Base-by-base conservation (phyloP, 2,113 vertebrate species). In the Ammodytes marinus region DNA sequence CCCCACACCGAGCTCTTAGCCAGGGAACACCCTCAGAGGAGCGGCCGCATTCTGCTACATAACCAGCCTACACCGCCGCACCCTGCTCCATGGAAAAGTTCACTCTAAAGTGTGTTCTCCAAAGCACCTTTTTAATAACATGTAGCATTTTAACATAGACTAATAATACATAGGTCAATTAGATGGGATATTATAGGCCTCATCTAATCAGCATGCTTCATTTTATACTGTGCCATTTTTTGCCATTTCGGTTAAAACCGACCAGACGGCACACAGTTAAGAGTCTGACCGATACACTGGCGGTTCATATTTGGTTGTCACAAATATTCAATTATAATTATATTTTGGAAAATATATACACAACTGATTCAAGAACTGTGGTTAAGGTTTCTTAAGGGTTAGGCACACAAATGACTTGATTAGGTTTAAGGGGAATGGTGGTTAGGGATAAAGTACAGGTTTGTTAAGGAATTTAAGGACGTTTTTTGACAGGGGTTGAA, bases 1-100 rank as follows among this genome's bases (percentile, higher is more conserved):
- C 83, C 79, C 66, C 77, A 86, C 77, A 85, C 53, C 6, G 17
- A 82, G 70, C 53, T 78, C 71, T 14, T 54, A 79, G 84, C 88
- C 74, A 83, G 77, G 40, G 35, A 69, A 42, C 13, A 45, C 55
- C 70, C 63, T 57, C 66, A 47, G 82, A 76, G 63, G 27, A 65
- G 72, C 77, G 72, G 60, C 45, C 15, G 15, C 12, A 66, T 86
- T 49, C 64, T 74, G 69, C 61, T 74, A 70, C 73, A 82, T 80
- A 77, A 80, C n/a, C 53, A 86, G 64, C 59, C 52, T 27, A 66
- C 45, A 37, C 0, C 0, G 2, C 60, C 7, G 42, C 71, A 64
- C 50, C 78, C 66, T 2, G 2, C 49, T 59, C 54, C 2, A 19
- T 15, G 59, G 49, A 71, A 66, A 27, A 70, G 50, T 78, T 77